Conservation (phyloP, 2,113 vertebrate genomes). For the Grallaria varia region DNA sequence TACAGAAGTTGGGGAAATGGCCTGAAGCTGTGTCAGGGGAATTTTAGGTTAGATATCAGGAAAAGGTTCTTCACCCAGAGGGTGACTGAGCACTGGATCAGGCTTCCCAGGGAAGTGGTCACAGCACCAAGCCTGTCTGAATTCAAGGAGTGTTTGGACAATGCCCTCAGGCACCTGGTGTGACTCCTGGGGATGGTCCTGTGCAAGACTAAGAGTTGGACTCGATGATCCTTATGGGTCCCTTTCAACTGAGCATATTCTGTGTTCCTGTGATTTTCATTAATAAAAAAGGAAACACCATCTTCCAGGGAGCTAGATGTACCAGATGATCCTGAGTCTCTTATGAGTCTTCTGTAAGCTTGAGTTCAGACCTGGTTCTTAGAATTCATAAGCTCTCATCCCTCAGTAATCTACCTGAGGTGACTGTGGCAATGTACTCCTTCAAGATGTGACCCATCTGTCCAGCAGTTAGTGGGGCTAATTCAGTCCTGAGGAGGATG, state of each 20-base stretch:
- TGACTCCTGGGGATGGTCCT: neutral
- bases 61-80: neutral
- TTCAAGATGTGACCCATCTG: neutral
- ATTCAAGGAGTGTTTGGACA: neutral
- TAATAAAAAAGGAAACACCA: neutral
- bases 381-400: neutral
- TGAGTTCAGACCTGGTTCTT: neutral
- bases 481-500: no score
- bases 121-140: neutral
- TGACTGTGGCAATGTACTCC: neutral
- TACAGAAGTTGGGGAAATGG: neutral
- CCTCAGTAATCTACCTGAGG: neutral
- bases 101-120: neutral
- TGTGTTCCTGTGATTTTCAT: neutral
- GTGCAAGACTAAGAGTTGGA: neutral
- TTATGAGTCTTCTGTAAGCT: neutral
- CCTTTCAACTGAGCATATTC: neutral
- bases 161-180: neutral
- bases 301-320: neutral
- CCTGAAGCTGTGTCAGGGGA: neutral
- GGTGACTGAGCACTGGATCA: neutral
- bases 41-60: neutral
- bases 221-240: neutral
- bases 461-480: neutral
- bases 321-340: neutral